Evolutionary conservation across 2,113 vertebrate genomes (phyloP).

Genomic region (Lucifuga dentata): DNA sequence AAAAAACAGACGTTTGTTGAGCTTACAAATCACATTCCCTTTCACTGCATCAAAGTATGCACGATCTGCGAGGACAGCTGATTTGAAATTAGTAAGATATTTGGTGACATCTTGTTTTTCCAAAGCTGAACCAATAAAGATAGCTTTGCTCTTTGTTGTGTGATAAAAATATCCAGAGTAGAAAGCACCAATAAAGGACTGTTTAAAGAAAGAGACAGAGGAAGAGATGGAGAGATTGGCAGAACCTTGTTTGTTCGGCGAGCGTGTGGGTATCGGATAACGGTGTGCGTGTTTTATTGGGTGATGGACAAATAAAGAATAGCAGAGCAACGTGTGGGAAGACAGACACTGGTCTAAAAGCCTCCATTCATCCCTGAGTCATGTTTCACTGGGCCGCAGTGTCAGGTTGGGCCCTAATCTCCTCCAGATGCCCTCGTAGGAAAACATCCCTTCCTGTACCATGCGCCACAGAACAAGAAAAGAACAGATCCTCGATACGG

Average conservation of each 20-base stretch:
- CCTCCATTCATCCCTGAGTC: conserved; percentile 78
- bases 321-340: conserved; percentile 75
- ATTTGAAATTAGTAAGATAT: conserved; percentile 30
- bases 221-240: conserved; percentile 19
- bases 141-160: not conserved
- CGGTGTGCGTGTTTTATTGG: conserved; percentile 74
- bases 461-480: conserved; percentile 18
- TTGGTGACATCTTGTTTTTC: conserved; percentile 18
- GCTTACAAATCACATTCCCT: conserved; percentile 47
- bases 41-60: conserved; percentile 15
- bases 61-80: conserved; percentile 6
- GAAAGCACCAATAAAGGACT: conserved; percentile 18
- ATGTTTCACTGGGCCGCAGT: conserved; percentile 75
- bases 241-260: conserved; percentile 36
- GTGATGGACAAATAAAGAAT: conserved; percentile 81
- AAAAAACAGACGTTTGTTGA: conserved; percentile 47
- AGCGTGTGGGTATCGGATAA: conserved; percentile 61
- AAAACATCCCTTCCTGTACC: conserved; percentile 32
- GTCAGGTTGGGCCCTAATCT: conserved; percentile 78
- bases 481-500: conserved; percentile 23
- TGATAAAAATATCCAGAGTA: not conserved
- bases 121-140: no score
- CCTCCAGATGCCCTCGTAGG: conserved; percentile 78
- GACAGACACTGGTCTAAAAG: conserved; percentile 72
- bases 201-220: conserved; percentile 12